These are phyloP conservation scores for Choreutis nemorana DNA, from an alignment of 2,888 invertebrate species.

Conservation along the genomic window DNA sequence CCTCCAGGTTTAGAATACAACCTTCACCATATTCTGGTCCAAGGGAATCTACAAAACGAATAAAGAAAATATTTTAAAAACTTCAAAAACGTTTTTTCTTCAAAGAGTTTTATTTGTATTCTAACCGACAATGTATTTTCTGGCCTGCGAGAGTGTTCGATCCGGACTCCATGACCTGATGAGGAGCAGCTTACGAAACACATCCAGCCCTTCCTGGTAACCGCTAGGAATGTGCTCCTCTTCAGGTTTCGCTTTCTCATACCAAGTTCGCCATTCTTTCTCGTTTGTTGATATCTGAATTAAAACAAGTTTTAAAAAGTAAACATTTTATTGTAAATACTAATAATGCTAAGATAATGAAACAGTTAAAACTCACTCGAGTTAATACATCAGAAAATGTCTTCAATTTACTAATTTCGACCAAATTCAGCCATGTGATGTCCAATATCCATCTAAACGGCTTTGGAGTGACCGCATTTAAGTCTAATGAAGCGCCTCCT, in stretches of 20 bases:
- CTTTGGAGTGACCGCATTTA: conserved; percentile 92
- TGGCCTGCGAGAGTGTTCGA: conserved; percentile 91
- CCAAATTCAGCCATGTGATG: conserved; percentile 95
- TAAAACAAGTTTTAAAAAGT: not conserved
- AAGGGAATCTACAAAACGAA: conserved; percentile 70
- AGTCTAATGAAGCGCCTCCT: conserved; percentile 92
- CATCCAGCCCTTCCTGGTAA: conserved; percentile 84
- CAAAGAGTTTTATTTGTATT: not conserved
- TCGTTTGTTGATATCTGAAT: conserved; percentile 86
- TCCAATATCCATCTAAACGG: conserved; percentile 95
- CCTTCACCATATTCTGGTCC: conserved; percentile 91
- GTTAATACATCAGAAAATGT: conserved; percentile 81
- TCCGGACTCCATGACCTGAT: conserved; percentile 97
- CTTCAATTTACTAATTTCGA: conserved; percentile 87
- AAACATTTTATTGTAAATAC: not conserved
- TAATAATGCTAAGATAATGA: conserved; percentile 1
- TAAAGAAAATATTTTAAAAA: conserved; percentile 5
- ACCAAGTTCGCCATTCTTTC: conserved; percentile 89
- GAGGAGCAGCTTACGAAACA: conserved; percentile 86
- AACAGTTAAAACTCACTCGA: conserved; percentile 63
- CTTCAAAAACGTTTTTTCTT: not conserved
- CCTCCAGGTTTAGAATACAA: conserved; percentile 89
- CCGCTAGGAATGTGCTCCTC: conserved; percentile 91
- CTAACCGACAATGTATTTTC: conserved; percentile 86
- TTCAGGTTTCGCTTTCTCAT: conserved; percentile 92